phyloP scores from a whole-genome alignment of 2,888 invertebrate species.

The Macaria liturata region DNA sequence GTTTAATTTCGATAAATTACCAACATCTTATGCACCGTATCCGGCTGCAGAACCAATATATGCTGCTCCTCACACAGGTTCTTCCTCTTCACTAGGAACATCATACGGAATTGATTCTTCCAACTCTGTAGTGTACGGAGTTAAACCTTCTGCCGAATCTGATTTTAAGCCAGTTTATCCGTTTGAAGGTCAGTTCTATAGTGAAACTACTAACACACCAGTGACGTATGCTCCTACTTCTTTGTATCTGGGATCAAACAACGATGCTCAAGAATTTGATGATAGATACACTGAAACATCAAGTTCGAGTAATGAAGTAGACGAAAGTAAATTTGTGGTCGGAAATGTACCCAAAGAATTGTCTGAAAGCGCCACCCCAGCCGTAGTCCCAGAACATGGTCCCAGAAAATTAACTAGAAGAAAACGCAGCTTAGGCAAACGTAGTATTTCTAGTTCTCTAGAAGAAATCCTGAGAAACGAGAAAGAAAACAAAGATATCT shows the following conservation, averaged over 20 bases:
- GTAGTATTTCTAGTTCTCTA: slow-evolving; percentile 64
- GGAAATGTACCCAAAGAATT: slow-evolving; percentile 86
- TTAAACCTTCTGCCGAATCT: slow-evolving; percentile 69
- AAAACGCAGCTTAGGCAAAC: slow-evolving; percentile 45
- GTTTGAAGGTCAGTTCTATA: slow-evolving; percentile 68
- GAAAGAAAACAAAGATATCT: slow-evolving; percentile 63
- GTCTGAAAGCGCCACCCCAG: slow-evolving; percentile 79
- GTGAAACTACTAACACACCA: slow-evolving; percentile 68
- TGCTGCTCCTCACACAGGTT: slow-evolving; percentile 68
- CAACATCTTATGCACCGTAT: slow-evolving; percentile 60
- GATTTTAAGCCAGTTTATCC: slow-evolving; percentile 78
- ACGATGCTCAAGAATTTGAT: slow-evolving; percentile 60
- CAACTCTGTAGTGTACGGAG: slow-evolving; percentile 72
- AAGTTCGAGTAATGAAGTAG: slow-evolving; percentile 46
- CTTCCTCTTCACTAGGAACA: slow-evolving; percentile 53
- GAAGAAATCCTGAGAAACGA: slow-evolving; percentile 69
- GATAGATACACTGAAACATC: slow-evolving; percentile 59
- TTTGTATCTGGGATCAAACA: slow-evolving; percentile 74
- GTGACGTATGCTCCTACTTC: slow-evolving; percentile 73
- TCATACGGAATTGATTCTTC: slow-evolving; percentile 64
- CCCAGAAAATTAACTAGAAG: slow-evolving; percentile 76
- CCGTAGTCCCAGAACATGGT: slow-evolving; percentile 86
- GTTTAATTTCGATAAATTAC: slow-evolving; percentile 61
- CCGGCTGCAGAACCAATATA: slow-evolving; percentile 73
- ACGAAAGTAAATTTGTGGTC: slow-evolving; percentile 85